A percentile compares a stretch with the other conserved stretches of the same genome.
Evolutionary conservation across 2,113 vertebrate species (phyloP).

Genomic region (Myrmophylax atrothorax): DNA sequence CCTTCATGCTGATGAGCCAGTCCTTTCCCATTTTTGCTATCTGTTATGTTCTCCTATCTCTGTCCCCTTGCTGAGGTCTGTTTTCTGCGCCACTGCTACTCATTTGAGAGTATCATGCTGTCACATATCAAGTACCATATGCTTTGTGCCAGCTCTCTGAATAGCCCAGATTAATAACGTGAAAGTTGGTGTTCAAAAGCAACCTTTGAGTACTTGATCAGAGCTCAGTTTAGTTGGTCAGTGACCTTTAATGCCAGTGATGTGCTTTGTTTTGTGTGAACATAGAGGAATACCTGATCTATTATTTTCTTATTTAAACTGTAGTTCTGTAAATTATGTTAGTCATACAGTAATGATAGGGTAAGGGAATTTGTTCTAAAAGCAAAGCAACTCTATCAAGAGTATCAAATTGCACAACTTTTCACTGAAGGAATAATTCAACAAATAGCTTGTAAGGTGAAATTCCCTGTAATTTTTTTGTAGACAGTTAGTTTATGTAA

Average conservation of each 20-base stretch:
- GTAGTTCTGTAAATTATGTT: neutral
- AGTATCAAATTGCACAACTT: neutral
- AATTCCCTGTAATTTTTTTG: conserved; percentile 42
- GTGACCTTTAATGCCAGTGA: neutral
- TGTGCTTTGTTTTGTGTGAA: neutral
- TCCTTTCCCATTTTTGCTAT: neutral
- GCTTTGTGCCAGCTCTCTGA: neutral
- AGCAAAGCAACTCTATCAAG: neutral
- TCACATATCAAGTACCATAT: neutral
- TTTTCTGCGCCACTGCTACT: neutral
- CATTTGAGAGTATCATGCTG: neutral
- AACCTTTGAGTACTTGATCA: neutral
- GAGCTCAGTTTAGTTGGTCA: neutral
- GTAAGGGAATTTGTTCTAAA: neutral
- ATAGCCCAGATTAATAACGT: neutral
- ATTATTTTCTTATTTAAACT: neutral
- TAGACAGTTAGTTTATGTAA: conserved; percentile 55
- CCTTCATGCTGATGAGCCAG: neutral
- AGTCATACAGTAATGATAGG: neutral
- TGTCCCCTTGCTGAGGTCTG: neutral
- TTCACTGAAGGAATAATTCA: neutral
- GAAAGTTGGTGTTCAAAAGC: neutral
- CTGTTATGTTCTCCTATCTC: rapidly evolving
- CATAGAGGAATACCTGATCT: neutral
- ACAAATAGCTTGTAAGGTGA: neutral